Evolutionary conservation across 2,113 vertebrate genomes (phyloP).

Genomic region (Panthera uncia): DNA sequence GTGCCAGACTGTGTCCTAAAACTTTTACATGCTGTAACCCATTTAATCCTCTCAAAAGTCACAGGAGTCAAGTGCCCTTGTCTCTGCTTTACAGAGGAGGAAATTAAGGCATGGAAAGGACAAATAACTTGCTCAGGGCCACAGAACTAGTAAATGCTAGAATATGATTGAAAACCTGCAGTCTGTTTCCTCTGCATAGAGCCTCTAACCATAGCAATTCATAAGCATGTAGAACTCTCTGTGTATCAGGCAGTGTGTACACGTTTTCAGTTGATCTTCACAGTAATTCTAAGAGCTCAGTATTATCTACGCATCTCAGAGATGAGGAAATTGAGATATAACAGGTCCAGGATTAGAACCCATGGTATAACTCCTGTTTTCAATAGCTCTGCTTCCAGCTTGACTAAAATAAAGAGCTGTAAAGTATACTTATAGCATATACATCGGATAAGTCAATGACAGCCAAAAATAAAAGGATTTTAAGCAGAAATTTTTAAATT

Average conservation of each 20-base stretch:
- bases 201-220: neutral
- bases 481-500: neutral
- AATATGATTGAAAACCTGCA: neutral
- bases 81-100: neutral
- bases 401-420: neutral
- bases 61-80: neutral
- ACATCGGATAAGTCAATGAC: neutral
- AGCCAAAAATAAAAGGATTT: neutral
- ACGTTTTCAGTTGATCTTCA: neutral
- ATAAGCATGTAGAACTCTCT: neutral
- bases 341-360: neutral
- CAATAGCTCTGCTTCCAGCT: neutral
- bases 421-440: neutral
- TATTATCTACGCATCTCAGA: neutral
- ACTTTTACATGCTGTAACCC: neutral
- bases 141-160: neutral
- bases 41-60: neutral
- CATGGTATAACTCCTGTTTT: neutral
- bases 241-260: neutral
- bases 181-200: neutral
- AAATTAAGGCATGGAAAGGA: neutral
- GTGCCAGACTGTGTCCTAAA: neutral
- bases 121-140: neutral
- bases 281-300: neutral
- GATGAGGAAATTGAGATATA: neutral